Evolutionary conservation across 53 echinoderm and acorn worm genomes (phyloP), one percentile per base, ranked within the genome.

Genomic region (Glandiceps talaboti): DNA sequence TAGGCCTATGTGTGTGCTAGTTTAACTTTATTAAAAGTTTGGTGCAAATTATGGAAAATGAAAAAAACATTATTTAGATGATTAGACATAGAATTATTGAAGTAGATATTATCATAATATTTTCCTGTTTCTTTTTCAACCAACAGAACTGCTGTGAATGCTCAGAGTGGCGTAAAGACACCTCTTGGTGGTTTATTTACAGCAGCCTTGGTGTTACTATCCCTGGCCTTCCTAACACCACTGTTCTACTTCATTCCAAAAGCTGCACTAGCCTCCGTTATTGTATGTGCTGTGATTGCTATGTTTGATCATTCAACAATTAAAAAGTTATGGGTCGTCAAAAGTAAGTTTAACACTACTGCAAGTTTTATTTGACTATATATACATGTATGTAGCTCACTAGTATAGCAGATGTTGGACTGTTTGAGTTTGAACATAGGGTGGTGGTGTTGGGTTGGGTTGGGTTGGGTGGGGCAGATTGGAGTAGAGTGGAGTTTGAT

Each of bases 191-290:
- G 85, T 33, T 74, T 89, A 30, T 74, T 88, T 1, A 82, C 85
- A 0, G 89, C 85, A 12, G 31, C 33, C 29, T 74, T 85, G 25
- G 75, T 89, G 14, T 29, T 89, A 6, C 25, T 89, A 0, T 82
- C 89, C 27, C 20, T 89, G 14, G 77, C 79, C 31, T 85, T 82
- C 29, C 10, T 89, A 0, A 85, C 85, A 1, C 89, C 89, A 73
- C 76, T 82, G 20, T 80, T 88, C 73, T 82, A 79, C 80, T 88
- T 31, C 75, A 89, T 89, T 26, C 85, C 89, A 20, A 75, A 80
- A 26, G 74, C 89, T 1, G 33, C 85, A 14, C 80, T 89, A 0
- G 80, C 82, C 31, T 85, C 89, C 64, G 89, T 89, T 76, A 85
- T 89, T 33, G 74, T 85, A 30, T 82, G 79, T 32, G 85, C 85